These are phyloP conservation scores for Turritopsis rubra DNA, from an alignment of 30 jellyfish, hydroid and myxozoan species.

Conservation along the genomic window DNA sequence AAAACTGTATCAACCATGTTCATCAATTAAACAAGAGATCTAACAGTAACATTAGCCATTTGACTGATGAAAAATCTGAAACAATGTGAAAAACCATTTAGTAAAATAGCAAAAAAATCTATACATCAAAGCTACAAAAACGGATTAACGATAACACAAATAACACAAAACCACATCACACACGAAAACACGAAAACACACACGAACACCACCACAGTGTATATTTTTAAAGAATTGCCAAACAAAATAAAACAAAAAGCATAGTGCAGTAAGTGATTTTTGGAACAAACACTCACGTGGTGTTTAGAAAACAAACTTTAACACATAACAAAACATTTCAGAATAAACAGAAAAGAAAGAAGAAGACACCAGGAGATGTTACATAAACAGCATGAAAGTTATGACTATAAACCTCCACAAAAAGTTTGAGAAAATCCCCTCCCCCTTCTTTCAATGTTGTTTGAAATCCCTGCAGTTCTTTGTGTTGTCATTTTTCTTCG, in stretches of 20 bases:
- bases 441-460: too few species aligned
- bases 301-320: neutral
- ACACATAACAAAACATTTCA: neutral
- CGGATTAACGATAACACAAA: neutral
- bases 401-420: too few species aligned
- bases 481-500: too few species aligned
- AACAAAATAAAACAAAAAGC: neutral
- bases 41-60: neutral
- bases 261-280: neutral
- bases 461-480: too few species aligned
- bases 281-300: neutral
- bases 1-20: constrained; percentile 15
- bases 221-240: neutral
- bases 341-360: too few species aligned
- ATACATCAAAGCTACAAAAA: neutral
- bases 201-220: neutral
- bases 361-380: too few species aligned
- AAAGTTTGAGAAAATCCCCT: too few species aligned
- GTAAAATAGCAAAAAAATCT: neutral
- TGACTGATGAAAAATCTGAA: constrained; percentile 34
- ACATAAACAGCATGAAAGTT: too few species aligned
- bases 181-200: neutral
- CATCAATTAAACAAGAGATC: neutral
- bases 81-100: constrained; percentile 24
- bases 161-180: neutral